Base-by-base conservation (phyloP, 2,113 vertebrate genomes). In the Dipodomys spectabilis region DNA sequence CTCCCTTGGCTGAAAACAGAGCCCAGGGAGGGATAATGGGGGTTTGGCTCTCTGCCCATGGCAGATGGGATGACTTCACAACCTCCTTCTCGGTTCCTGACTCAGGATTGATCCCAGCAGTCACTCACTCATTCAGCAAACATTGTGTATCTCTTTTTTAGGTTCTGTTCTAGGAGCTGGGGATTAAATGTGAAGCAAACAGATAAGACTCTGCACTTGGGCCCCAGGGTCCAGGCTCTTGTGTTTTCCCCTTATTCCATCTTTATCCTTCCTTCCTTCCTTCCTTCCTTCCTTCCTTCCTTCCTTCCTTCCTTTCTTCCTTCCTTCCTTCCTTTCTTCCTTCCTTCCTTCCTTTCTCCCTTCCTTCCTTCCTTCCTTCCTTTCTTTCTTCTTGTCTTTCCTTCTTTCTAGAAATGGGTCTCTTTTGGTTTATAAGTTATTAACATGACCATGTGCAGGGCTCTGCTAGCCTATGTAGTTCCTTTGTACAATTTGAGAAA, bases 21-120 rank as follows among this genome's bases (percentile, higher is more conserved):
- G 35, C 60, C 57, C 11, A 39, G 35, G 62, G 30, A 93, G 32
- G 65, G 7, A 19, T 53, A 30, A 23, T 16, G 79, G 45, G n/a
- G 45, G 45, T 74, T 79, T 96, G 95, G 83, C 86, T 65, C 39
- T 69, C 86, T 79, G 86, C 94, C 92, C 4, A 2, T 28, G 60
- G 80, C 83, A 96, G 92, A 85, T 88, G 92, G 74, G 67, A 60
- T 74, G 2, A 12, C 90, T 87, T 87, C 57, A 7, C 74, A 22
- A 72, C 86, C 57, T 85, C 69, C n/a, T 73, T 68, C 65, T 57
- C 13, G 7, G 27, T 78, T 64, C 78, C 64, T 1, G 7, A 25
- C n/a, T 53, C 62, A 35, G 39, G 6, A 18, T 60, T 74, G 27
- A 71, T 81, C 68, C 68, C 44, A 69, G 27, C 90, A 20, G 35